Conservation (phyloP, 1,140 invertebrate species). For the Berghia stephanieae region DNA sequence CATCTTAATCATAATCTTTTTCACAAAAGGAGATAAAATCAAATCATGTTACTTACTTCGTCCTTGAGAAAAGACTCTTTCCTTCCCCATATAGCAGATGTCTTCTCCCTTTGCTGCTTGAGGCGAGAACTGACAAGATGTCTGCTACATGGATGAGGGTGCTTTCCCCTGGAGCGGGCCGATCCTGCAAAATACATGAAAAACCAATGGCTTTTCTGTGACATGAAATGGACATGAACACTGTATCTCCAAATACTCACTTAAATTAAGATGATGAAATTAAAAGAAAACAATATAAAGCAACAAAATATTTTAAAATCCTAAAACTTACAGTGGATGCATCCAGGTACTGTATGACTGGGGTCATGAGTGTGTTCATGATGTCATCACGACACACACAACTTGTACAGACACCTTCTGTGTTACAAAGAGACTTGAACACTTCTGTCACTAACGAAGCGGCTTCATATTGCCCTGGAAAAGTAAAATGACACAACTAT, state of each 20-base stretch:
- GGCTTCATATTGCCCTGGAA: conserved; percentile 52
- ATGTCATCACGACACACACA: conserved; percentile 65
- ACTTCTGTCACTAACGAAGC: conserved; percentile 55
- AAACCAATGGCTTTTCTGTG: background rate
- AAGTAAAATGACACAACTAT: no score
- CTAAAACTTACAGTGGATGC: conserved; percentile 29
- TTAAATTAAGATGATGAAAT: no score
- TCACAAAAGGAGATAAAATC: background rate
- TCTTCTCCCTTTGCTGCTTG: conserved; percentile 51
- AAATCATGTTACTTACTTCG: conserved; percentile 41
- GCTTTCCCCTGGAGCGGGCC: conserved; percentile 47
- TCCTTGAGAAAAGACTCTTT: conserved; percentile 47
- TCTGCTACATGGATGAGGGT: conserved; percentile 62
- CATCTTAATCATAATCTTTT: background rate
- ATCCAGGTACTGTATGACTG: conserved; percentile 59
- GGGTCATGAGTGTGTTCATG: conserved; percentile 58
- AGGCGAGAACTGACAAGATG: conserved; percentile 61
- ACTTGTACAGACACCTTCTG: conserved; percentile 55
- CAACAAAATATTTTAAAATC: no score
- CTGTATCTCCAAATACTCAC: no score
- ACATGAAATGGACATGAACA: no score
- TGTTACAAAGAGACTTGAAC: conserved; percentile 56
- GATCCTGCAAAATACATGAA: conserved; percentile 34
- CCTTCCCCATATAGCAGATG: conserved; percentile 59
- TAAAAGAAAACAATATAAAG: background rate